A percentile compares a stretch with the other conserved stretches of the same genome.
Conservation (phyloP, 2,888 invertebrate species). For the Lysandra bellargus region DNA sequence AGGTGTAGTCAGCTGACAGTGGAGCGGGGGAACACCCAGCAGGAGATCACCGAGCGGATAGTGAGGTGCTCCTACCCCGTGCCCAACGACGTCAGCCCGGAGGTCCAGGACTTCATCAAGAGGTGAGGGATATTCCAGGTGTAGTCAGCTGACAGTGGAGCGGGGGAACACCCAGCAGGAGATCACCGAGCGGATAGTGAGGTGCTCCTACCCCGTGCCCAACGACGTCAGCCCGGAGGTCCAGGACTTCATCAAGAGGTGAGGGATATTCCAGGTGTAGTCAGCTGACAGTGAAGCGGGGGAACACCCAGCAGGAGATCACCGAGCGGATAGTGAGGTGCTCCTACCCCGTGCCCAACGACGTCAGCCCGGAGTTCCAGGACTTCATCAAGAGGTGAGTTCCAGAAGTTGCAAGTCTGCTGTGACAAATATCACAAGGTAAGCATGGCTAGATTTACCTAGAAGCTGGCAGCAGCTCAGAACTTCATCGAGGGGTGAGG, state of each 20-base stretch:
- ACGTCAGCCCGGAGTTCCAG: slow-evolving; percentile 84
- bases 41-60: no score
- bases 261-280: slow-evolving; percentile 44
- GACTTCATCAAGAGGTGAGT: slow-evolving; percentile 83
- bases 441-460: no score
- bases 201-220: slow-evolving; percentile 94
- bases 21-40: neutral
- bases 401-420: no score
- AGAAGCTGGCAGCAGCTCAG: slow-evolving; percentile 50
- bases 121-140: slow-evolving; percentile 54
- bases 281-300: neutral
- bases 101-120: slow-evolving; percentile 83
- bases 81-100: slow-evolving; percentile 88
- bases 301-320: slow-evolving; percentile 53
- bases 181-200: slow-evolving; percentile 94
- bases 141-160: neutral
- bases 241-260: slow-evolving; percentile 84
- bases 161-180: slow-evolving; percentile 52
- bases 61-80: slow-evolving; percentile 94
- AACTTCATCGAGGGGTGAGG: slow-evolving; percentile 83
- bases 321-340: slow-evolving; percentile 83
- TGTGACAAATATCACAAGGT: no score
- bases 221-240: slow-evolving; percentile 85
- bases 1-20: neutral
- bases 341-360: slow-evolving; percentile 93